These are phyloP conservation scores for Microhierax caerulescens DNA, from an alignment of 2,797 vertebrate species.

Conservation along the genomic window DNA sequence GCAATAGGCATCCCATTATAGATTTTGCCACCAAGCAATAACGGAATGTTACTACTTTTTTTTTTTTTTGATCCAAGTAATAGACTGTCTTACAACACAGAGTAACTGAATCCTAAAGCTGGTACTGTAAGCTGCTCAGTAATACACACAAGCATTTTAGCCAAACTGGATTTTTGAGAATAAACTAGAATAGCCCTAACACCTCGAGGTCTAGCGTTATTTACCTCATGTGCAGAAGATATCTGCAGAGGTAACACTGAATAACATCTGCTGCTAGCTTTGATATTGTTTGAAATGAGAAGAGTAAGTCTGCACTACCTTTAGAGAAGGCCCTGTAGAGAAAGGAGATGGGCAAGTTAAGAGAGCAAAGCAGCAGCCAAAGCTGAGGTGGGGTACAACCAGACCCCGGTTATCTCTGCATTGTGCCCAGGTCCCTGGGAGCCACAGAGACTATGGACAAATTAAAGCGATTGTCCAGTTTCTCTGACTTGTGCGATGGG, in stretches of 20 bases:
- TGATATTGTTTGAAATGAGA: neutral
- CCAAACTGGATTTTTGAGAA: neutral
- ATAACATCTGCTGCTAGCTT: neutral
- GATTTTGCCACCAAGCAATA: neutral
- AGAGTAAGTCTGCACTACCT: neutral
- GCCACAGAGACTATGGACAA: neutral
- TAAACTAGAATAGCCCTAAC: neutral
- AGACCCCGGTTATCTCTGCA: neutral
- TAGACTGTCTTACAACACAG: neutral
- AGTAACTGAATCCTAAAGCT: neutral
- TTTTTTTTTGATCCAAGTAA: neutral
- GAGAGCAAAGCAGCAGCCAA: neutral
- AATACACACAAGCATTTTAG: neutral
- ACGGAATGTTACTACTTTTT: fast-evolving
- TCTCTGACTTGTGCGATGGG: neutral
- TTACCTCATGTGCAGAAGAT: neutral
- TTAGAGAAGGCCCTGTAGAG: neutral
- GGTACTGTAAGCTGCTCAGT: neutral
- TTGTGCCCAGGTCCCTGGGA: neutral
- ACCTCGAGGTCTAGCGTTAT: neutral
- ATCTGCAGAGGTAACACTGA: neutral
- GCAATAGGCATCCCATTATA: neutral
- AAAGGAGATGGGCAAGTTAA: neutral
- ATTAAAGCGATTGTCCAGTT: neutral
- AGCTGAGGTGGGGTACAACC: neutral